Percentiles rank a stretch among this genome's conserved stretches.
Conservation (phyloP, 2,113 vertebrate species). For the Plecturocebus donacophilus region DNA sequence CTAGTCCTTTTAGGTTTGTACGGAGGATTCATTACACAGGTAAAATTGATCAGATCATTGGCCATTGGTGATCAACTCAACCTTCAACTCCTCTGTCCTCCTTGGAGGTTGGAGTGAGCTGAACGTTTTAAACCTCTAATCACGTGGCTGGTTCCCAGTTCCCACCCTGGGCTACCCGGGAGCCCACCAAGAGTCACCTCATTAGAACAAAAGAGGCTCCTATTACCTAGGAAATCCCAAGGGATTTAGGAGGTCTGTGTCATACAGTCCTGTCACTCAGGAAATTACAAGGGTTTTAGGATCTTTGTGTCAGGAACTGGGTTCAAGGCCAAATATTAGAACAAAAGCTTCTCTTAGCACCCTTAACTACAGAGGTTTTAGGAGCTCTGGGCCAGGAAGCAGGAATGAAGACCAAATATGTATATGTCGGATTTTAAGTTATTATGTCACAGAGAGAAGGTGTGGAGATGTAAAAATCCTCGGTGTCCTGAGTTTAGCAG, state of each 20-base stretch:
- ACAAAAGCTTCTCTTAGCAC: background rate
- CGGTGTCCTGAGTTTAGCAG: background rate
- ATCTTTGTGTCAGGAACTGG: background rate
- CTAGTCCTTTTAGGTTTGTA: background rate
- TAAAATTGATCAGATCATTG: background rate
- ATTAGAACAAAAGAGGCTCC: background rate
- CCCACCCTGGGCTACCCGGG: background rate
- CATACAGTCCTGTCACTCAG: background rate
- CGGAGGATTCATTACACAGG: background rate
- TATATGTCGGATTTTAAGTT: background rate
- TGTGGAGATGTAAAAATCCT: background rate
- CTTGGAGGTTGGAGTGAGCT: background rate
- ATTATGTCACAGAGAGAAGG: background rate
- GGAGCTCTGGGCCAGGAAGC: background rate
- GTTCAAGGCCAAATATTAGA: background rate
- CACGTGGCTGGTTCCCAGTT: background rate
- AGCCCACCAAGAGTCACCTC: background rate
- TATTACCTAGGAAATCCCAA: background rate
- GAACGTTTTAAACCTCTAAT: background rate
- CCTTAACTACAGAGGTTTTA: background rate
- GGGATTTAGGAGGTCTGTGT: background rate
- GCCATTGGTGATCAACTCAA: background rate
- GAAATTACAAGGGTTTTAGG: background rate
- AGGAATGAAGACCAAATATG: background rate
- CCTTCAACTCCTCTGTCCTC: background rate